A percentile compares a stretch with the other conserved stretches of the same genome.
These are phyloP conservation scores for Lutraria rhynchaena DNA, from an alignment of 1,140 invertebrate genomes.

Conservation along the genomic window DNA sequence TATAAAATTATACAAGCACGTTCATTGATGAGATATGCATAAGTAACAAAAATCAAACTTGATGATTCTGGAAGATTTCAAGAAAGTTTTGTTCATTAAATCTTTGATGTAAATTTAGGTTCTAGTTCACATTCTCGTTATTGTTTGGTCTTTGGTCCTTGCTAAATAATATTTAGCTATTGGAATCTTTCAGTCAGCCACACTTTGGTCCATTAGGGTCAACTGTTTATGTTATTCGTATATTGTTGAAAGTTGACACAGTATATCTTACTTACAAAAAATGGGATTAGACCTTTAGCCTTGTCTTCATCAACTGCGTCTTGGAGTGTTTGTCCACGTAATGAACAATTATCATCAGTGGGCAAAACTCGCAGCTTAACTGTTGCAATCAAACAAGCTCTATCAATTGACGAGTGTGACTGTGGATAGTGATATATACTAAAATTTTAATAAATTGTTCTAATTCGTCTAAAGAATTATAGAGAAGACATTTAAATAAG, in stretches of 20 bases:
- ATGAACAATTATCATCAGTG: slow-evolving; percentile 89
- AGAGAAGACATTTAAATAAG: neutral
- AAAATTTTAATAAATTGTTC: neutral
- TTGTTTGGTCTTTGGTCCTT: no score
- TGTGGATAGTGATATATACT: slow-evolving; percentile 48
- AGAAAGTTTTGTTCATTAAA: no score
- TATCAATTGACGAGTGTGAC: slow-evolving; percentile 97
- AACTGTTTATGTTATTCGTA: neutral
- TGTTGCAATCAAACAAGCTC: slow-evolving; percentile 92
- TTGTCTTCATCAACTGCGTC: slow-evolving; percentile 92
- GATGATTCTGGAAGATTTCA: no score
- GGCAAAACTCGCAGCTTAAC: slow-evolving; percentile 85
- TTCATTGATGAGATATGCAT: no score
- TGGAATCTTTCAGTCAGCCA: no score
- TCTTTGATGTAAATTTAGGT: no score
- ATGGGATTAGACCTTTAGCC: slow-evolving; percentile 94
- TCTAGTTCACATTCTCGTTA: no score
- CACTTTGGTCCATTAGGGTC: neutral
- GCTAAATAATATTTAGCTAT: no score
- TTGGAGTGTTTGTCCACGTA: slow-evolving; percentile 91
- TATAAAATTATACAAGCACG: no score
- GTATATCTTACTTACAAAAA: slow-evolving; percentile 96
- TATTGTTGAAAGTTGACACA: no score
- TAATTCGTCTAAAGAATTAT: neutral
- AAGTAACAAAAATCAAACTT: no score